Base-by-base conservation (phyloP, 2,113 vertebrate species). In the Delphinus delphis region DNA sequence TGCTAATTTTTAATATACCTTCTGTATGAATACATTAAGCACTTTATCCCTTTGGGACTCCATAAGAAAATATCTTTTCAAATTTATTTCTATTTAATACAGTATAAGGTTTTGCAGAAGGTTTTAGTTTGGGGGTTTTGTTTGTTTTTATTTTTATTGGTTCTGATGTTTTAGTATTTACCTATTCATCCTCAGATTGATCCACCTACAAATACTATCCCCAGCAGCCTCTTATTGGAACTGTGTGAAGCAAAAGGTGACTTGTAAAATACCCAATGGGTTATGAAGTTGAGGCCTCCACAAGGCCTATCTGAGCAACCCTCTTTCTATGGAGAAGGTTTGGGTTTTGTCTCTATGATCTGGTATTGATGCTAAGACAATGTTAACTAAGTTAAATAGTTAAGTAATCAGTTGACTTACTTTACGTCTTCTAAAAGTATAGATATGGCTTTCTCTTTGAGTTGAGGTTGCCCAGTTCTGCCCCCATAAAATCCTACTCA, bases 161-260 rank as follows among this genome's bases (percentile, higher is more conserved):
- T 94, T 95, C 36, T 92, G 26, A 73, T 94, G 41, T 87, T 92
- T 96, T 47, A 88, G 70, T 96, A 62, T 82, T 97, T 86, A 74
- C 38, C 41, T 93, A 0, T 80, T 95, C 6, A 18, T 94, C 10
- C 90, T 28, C 10, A 83, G 70, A 68, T 89, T 94, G 36, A 80
- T 38, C 23, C 7, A 74, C 18, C 47, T 71, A 67, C 13, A 87
- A 53, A 94, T 80, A 84, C n/a, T 71, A 11, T 21, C 63, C 62
- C 58, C 14, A 86, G 60, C 38, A 93, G 58, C 71, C 41, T 74
- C 38, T 65, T 74, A 41, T 1, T 87, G 21, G 76, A 92, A 92
- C 23, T 93, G n/a, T 82, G 28, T 86, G 73, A 95, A 87, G 21
- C 44, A 60, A 85, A 93, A 55, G 55, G 79, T 65, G 17, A 87